Base-by-base conservation (phyloP, 1,140 invertebrate species). In the Chironomus striatipennis region DNA sequence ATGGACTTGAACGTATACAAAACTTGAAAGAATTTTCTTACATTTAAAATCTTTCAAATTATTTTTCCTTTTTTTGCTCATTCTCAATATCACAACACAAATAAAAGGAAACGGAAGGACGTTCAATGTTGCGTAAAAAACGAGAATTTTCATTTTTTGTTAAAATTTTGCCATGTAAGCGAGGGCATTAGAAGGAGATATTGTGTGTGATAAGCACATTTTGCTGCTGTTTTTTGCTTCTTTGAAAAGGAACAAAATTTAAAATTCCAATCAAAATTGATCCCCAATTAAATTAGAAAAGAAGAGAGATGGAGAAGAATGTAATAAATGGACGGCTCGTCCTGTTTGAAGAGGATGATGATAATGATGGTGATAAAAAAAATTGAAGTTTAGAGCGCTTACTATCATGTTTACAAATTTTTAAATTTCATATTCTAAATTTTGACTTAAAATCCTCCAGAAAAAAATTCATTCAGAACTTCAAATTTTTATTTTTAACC, bases 191-290 rank as follows among this genome's bases (percentile, higher is more conserved):
- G n/a, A 57, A 10, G n/a, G n/a, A 1, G 47, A 57, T 12, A 8
- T 57, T 57, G 7, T 57, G 9, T 10, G 9, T 57, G 47, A 10
- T 10, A 12, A 57, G n/a, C 9, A n/a, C 47, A 57, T 57, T n/a
- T 57, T n/a, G n/a, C n/a, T 57, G 47, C 47, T 57, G 7, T 12
- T 57, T 57, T 57, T 57, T 57, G 7, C 7, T 57, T n/a, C 7
- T 57, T 57, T 10, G 9, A 57, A 57, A n/a, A 2, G 10, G 47
- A 10, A 70, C 18, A 20, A 20, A 70, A 70, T 70, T 70, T 70
- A 70, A 70, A 70, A 70, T 70, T 70, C 65, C 65, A 70, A 20
- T 70, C 65, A 70, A 17, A 12, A 57, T 57, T 57, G 47, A 70
- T 70, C 17, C 8, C 18, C 65, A 70, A 70, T 70, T 70, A 70